Percentiles rank a stretch among this genome's conserved stretches.
phyloP scores from a whole-genome alignment of 2,888 invertebrate species.

The Esperia sulphurella region DNA sequence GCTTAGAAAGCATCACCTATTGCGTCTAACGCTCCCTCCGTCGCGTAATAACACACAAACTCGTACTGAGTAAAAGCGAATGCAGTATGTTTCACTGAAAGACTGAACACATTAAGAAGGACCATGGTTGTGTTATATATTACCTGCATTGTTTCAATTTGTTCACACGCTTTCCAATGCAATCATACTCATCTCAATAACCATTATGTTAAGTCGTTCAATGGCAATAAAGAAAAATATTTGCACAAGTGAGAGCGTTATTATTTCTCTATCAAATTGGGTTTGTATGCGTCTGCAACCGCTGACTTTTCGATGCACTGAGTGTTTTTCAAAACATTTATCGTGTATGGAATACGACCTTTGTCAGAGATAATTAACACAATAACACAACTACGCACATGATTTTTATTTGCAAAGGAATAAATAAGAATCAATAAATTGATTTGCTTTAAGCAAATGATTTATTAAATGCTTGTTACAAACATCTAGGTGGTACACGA shows the following conservation, averaged over 20 bases:
- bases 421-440: background rate
- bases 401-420: background rate
- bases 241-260: conserved; percentile 47
- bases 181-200: conserved; percentile 35
- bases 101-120: too few relatives aligned
- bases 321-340: conserved; percentile 46
- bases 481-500: too few relatives aligned
- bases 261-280: conserved; percentile 48
- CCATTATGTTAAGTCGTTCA: conserved; percentile 37
- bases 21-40: conserved; percentile 51
- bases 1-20: conserved; percentile 73
- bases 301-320: conserved; percentile 26
- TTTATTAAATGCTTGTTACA: too few relatives aligned
- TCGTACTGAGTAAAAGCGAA: conserved; percentile 62
- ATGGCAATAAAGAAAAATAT: conserved; percentile 60
- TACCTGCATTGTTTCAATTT: conserved; percentile 12
- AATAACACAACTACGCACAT: background rate
- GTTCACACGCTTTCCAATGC: conserved; percentile 45
- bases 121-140: conserved; percentile 3
- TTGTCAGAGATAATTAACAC: conserved; percentile 1
- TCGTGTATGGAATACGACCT: conserved; percentile 21
- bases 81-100: conserved; percentile 13
- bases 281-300: conserved; percentile 29
- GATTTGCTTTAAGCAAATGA: background rate
- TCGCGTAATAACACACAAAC: conserved; percentile 25